Evolutionary conservation across 1,140 invertebrate species (phyloP).

Genomic region (Papilio helenus): DNA sequence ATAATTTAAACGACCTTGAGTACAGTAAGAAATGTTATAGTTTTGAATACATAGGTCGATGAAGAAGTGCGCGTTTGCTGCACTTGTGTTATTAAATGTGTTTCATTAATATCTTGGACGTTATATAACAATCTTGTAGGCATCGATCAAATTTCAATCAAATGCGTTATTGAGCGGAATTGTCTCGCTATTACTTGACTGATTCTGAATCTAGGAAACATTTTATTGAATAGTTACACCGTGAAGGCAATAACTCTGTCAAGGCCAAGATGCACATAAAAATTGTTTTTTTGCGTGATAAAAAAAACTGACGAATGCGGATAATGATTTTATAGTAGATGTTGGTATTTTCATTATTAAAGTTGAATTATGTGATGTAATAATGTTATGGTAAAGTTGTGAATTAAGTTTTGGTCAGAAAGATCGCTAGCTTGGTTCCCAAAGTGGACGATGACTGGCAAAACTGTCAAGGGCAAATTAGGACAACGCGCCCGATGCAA

Average conservation of each 20-base stretch:
- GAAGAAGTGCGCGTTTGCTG: conserved; percentile 53
- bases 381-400: neutral
- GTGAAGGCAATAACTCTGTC: conserved; percentile 26
- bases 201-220: neutral
- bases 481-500: conserved; percentile 17
- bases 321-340: neutral
- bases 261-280: conserved; percentile 36
- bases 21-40: conserved; percentile 61
- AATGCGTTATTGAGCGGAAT: neutral
- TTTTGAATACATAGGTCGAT: conserved; percentile 54
- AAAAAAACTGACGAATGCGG: conserved; percentile 8
- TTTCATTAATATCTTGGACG: conserved; percentile 26
- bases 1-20: conserved; percentile 62
- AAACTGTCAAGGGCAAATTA: conserved; percentile 27
- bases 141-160: neutral
- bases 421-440: neutral
- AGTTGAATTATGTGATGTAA: neutral
- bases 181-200: conserved; percentile 4
- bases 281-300: conserved; percentile 21
- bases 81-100: conserved; percentile 41
- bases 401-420: conserved; percentile 15
- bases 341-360: neutral
- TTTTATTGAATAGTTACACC: conserved; percentile 31
- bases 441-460: conserved; percentile 21
- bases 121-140: neutral